These are phyloP conservation scores for Microchrysa polita DNA, from an alignment of 2,888 invertebrate species.

Conservation along the genomic window DNA sequence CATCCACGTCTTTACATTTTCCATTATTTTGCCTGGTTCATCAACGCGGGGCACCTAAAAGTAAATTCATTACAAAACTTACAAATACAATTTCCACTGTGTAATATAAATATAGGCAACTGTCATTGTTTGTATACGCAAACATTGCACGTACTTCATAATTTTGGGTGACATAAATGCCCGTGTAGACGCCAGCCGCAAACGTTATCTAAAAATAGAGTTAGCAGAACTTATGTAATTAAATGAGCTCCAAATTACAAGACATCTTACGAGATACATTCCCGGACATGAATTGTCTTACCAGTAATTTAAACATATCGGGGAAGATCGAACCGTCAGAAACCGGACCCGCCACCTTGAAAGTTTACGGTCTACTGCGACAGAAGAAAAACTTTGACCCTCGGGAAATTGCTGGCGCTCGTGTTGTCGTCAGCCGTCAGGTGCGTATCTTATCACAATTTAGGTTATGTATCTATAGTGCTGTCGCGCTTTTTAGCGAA, in stretches of 20 bases:
- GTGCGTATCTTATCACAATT: not conserved
- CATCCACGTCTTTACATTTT: constrained; percentile 75
- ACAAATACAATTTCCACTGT: too few relatives aligned
- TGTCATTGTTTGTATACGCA: not conserved
- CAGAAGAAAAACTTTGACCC: constrained; percentile 31
- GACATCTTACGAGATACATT: constrained; percentile 46
- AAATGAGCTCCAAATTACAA: constrained; percentile 15
- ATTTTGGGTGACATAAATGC: constrained; percentile 77
- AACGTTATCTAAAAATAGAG: constrained; percentile 71
- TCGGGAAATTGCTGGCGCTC: not conserved
- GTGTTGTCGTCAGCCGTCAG: constrained; percentile 1
- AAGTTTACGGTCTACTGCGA: constrained; percentile 53
- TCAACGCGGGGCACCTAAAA: constrained; percentile 41
- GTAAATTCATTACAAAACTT: constrained; percentile 1
- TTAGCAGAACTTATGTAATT: constrained; percentile 49
- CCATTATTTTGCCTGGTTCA: constrained; percentile 74
- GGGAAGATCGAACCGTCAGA: constrained; percentile 44
- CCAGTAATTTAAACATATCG: constrained; percentile 62
- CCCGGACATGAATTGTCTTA: constrained; percentile 52
- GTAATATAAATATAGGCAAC: too few relatives aligned
- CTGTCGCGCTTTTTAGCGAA: not conserved
- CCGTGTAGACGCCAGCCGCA: constrained; percentile 75
- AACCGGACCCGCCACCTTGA: constrained; percentile 58
- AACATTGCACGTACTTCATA: constrained; percentile 70
- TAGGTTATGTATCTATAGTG: constrained; percentile 6